Conservation (phyloP, 2,888 invertebrate genomes). For the Oscheius sp. region DNA sequence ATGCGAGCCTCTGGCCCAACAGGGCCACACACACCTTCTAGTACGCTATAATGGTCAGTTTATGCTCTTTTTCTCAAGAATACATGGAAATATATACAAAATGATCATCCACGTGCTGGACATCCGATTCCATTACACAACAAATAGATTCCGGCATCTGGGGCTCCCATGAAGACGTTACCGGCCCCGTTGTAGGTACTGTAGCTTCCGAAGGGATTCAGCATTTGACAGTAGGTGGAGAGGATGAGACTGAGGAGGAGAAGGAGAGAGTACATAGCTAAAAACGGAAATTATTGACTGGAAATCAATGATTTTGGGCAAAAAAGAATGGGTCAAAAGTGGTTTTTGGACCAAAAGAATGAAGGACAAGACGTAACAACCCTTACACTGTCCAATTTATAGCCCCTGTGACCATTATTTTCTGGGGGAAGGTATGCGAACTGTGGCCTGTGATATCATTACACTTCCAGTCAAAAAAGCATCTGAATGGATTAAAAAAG, state of each 20-base stretch:
- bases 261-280: background rate
- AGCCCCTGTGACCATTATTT: too few relatives aligned
- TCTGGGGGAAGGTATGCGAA: too few relatives aligned
- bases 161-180: conserved; percentile 3
- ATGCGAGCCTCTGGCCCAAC: conserved; percentile 84
- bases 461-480: too few relatives aligned
- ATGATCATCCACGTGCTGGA: conserved; percentile 8
- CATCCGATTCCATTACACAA: conserved; percentile 22
- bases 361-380: too few relatives aligned
- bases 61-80: background rate
- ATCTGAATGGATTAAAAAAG: background rate
- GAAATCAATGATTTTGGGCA: too few relatives aligned
- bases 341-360: too few relatives aligned
- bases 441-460: too few relatives aligned
- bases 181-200: conserved; percentile 10
- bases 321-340: too few relatives aligned
- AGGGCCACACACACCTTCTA: conserved; percentile 78
- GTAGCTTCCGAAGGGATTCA: background rate
- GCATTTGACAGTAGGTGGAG: background rate
- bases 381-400: too few relatives aligned
- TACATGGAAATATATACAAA: background rate
- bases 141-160: conserved; percentile 15
- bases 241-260: background rate
- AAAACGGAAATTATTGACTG: background rate
- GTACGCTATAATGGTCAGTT: conserved; percentile 70